Evolutionary conservation across 2,797 vertebrate genomes (phyloP), one percentile per base, ranked within the genome.

Genomic region (Myotis vivesi): DNA sequence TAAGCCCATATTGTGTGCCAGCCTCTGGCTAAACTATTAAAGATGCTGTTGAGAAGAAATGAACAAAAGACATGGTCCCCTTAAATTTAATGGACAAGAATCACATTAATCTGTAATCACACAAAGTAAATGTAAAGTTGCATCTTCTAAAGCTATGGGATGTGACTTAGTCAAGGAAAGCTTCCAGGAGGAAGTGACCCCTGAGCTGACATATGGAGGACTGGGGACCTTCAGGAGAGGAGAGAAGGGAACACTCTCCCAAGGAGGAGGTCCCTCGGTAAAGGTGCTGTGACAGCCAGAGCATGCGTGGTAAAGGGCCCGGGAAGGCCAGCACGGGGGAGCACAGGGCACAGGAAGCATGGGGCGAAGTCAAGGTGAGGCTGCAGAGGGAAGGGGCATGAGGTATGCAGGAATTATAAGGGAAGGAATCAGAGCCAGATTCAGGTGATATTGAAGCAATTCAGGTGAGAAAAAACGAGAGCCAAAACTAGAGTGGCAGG

Each of bases 321-420:
- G 0, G 17, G 46, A 71, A 87, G 36, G 30, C 28, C 53, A n/a
- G 38, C 0, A 0, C 4, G 0, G 9, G 51, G 30, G 66, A 36
- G 49, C 79, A 25, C 10, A 20, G 69, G 57, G 33, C 87, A 16
- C 68, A 9, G n/a, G 23, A 30, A 30, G 23, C 41, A 3, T 3
- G 23, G 4, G 8, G 17, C 22, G 3, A 19, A 38, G 4, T 12
- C 57, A 49, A 66, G 49, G 23, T 10, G 38, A 75, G 38, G 33
- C 49, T 41, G 41, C 28, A 57, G 81, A 51, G 8, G 19, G 53
- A 5, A 25, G 15, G 33, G 23, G 30, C 57, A 10, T 0, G 0
- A 6, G 46, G 46, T 2, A 44, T 3, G 28, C 82, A 16, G 51
- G 15, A 22, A 16, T 23, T 77, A 44, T 2, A 33, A 72, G 12